Base-by-base conservation (phyloP, 2,797 vertebrate genomes). In the Petrocephalus sullivani region DNA sequence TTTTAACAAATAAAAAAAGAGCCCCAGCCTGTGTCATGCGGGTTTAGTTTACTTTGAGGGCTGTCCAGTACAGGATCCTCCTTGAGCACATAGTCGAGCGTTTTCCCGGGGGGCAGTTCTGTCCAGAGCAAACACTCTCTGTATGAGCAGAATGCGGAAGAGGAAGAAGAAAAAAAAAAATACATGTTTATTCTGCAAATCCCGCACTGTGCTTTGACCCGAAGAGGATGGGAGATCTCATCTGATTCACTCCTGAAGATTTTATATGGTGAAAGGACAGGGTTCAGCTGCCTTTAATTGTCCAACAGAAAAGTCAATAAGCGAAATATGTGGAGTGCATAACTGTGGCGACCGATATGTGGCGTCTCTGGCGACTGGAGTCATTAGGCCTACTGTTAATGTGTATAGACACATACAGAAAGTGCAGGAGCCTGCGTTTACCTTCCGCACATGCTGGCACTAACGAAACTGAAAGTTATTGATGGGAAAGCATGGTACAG, bases 51-150 rank as follows among this genome's bases (percentile, higher is more conserved):
- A 57, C 78, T 58, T 37, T 87, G 60, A 10, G 60, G 49, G 78
- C 61, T 49, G 57, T 60, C 0, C n/a, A 46, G 60, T 2, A 19
- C 10, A 46, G 57, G 51, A 46, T 1, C 88, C 88, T 89, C 88
- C 88, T 33, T 89, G 49, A 84, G 88, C 86, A 89, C 86, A 89
- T 46, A 89, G n/a, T 37, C 8, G 3, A 21, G 41, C 33, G 3
- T 84, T 23, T 28, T 46, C 58, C 57, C 58, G 37, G 16, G 33
- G n/a, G 33, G 4, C 10, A 4, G 21, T 21, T 41, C 57, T 46
- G 78, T 85, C 56, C 78, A 37, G 12, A 82, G 85, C 85, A 89
- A 89, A 89, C 88, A 81, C 41, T 33, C 64, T 46, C 67, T 58
- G 64, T 82, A 16, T 89, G 88, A 60, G 51, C 33, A 46, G 71